Base-by-base conservation (phyloP, 2,797 vertebrate genomes). In the Enteromius fasciolatus region DNA sequence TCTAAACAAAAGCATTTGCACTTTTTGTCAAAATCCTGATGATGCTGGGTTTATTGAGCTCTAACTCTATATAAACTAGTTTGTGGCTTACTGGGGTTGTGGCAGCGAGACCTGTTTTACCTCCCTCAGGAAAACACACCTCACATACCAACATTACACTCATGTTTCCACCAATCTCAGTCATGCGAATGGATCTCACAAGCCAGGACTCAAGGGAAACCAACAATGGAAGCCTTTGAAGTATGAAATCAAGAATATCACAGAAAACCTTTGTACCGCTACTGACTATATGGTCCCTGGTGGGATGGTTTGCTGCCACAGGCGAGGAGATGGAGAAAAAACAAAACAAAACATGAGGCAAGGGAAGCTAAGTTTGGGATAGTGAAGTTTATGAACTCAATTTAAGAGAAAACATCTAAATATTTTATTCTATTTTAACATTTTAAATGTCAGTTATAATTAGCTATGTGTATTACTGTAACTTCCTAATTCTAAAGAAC, bases 1-100 rank as follows among this genome's bases (percentile, higher is more conserved):
- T 39, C 59, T 57, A 80, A 76, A 80, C 72, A 87, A 80, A 87
- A 46, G 70, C 82, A 82, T 85, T 84, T 79, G 76, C 54, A 83
- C 63, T 70, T 61, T 59, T 77, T 76, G 66, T 68, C 80, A 80
- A 74, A 82, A 84, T 84, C 50, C 25, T 63, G n/a, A 68, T 75
- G 63, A 75, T 76, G 78, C n/a, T 69, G 61, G 72, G n/a, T 28
- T 84, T 87, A 87, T 84, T 82, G 33, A 50, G 73, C 57, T 83
- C 31, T 52, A 9, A 25, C 67, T 70, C 31, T 59, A 61, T 67
- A 66, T 44, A 57, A 82, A 76, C 54, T 39, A 36, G 44, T 20
- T 61, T 82, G 82, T 77, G 72, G 72, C 25, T 41, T 83, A 77
- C 72, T 84, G 76, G 76, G 80, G 86, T 82, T 84, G 46, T 12